A percentile compares a stretch with the other conserved stretches of the same genome.
phyloP scores from a whole-genome alignment of 2,797 vertebrate genomes.

The Lindbergichthys nudifrons region DNA sequence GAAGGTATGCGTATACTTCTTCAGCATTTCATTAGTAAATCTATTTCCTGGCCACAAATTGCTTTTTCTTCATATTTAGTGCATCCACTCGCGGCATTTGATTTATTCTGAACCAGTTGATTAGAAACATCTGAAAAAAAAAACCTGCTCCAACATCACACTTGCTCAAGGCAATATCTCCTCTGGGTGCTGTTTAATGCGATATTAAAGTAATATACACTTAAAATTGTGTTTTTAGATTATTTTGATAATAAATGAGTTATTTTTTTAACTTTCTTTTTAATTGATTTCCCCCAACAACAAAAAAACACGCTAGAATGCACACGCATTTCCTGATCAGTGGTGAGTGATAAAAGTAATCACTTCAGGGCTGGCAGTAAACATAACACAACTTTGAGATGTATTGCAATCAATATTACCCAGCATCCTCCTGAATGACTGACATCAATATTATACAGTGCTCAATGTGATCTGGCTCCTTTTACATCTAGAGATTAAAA shows the following conservation, averaged over 20 bases:
- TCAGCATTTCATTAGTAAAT: slow-evolving; percentile 56
- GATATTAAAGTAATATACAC: slow-evolving; percentile 51
- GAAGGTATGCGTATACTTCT: slow-evolving; percentile 34
- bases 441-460: slow-evolving; percentile 39
- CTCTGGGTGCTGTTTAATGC: slow-evolving; percentile 25
- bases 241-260: slow-evolving; percentile 32
- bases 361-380: slow-evolving; percentile 28
- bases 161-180: slow-evolving; percentile 56
- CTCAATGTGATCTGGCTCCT: slow-evolving; percentile 22
- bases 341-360: slow-evolving; percentile 40
- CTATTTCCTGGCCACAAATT: slow-evolving; percentile 51
- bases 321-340: slow-evolving; percentile 21
- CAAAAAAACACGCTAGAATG: not conserved
- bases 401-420: slow-evolving; percentile 38
- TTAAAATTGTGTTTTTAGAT: slow-evolving; percentile 46
- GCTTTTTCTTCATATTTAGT: slow-evolving; percentile 46
- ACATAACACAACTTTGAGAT: slow-evolving; percentile 23
- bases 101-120: slow-evolving; percentile 39
- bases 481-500: slow-evolving; percentile 33
- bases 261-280: slow-evolving; percentile 12
- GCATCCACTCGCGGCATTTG: slow-evolving; percentile 21
- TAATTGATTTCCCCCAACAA: slow-evolving; percentile 17
- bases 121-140: slow-evolving; percentile 59
- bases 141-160: slow-evolving; percentile 40
- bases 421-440: slow-evolving; percentile 29